phyloP scores from a whole-genome alignment of 2,888 invertebrate species.

The Drosophila paracracens region DNA sequence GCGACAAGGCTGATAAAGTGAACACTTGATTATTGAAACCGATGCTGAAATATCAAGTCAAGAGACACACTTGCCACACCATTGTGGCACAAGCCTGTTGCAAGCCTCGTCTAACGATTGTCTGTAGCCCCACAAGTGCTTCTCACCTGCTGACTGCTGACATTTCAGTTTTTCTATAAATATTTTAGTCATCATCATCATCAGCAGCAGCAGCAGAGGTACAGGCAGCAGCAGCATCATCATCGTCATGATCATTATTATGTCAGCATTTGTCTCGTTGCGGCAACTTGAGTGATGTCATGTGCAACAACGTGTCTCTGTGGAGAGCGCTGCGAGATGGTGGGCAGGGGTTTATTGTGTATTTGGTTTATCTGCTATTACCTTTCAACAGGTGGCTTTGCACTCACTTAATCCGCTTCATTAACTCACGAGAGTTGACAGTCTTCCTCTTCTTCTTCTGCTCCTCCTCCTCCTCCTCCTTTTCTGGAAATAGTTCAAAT shows the following conservation, averaged over 20 bases:
- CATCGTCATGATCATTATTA: constrained; percentile 45
- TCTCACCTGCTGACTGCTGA: constrained; percentile 68
- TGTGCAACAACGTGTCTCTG: constrained; percentile 18
- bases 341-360: background rate
- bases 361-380: constrained; percentile 9
- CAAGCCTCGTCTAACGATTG: constrained; percentile 43
- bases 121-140: constrained; percentile 71
- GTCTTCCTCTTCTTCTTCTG: constrained; percentile 34
- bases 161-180: constrained; percentile 53
- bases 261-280: constrained; percentile 58
- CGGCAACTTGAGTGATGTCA: constrained; percentile 55
- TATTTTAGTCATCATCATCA: constrained; percentile 44
- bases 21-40: constrained; percentile 38
- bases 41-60: constrained; percentile 29
- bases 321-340: background rate
- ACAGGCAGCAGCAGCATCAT: constrained; percentile 26
- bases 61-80: constrained; percentile 34
- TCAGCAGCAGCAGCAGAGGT: constrained; percentile 27
- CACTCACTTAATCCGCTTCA: constrained; percentile 54
- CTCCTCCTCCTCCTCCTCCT: constrained; percentile 12
- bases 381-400: constrained; percentile 41
- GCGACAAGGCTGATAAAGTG: constrained; percentile 14
- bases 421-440: constrained; percentile 59
- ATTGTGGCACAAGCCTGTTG: constrained; percentile 37
- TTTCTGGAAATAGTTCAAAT: constrained; percentile 40